phyloP scores from a whole-genome alignment of 2,888 invertebrate genomes.

The Caenorhabditis becei region DNA sequence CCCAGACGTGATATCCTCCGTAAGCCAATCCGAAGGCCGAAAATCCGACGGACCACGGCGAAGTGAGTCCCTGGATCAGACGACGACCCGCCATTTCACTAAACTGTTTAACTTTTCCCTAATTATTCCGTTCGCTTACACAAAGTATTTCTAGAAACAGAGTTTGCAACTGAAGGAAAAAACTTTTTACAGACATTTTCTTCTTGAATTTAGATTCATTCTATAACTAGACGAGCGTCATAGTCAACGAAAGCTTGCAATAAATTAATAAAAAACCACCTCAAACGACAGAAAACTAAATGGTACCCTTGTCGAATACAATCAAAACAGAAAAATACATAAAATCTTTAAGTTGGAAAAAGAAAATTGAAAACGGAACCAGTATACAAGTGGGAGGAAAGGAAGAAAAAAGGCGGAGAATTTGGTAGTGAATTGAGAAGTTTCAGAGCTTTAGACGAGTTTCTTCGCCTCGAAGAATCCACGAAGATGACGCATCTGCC shows the following conservation, averaged over 20 bases:
- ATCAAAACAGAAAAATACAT: conserved; percentile 8
- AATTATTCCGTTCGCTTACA: background rate
- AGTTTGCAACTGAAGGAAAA: background rate
- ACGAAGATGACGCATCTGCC: conserved; percentile 99
- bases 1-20: conserved; percentile 78
- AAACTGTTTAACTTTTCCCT: background rate
- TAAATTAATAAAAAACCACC: conserved; percentile 7
- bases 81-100: conserved; percentile 67
- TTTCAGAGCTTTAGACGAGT: conserved; percentile 85
- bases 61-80: conserved; percentile 72
- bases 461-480: conserved; percentile 99
- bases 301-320: conserved; percentile 4
- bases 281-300: background rate
- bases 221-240: background rate
- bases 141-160: conserved; percentile 9
- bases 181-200: background rate
- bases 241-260: conserved; percentile 7
- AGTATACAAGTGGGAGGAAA: conserved; percentile 25
- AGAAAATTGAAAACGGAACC: conserved; percentile 26
- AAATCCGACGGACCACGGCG: conserved; percentile 78
- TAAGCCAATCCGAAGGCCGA: conserved; percentile 76
- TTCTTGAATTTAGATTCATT: background rate
- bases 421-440: background rate
- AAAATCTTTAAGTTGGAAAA: background rate
- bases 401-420: background rate